Conservation (phyloP, 37 sponge, comb jelly and placozoan species). For the Aphrocallistes beatrix region DNA sequence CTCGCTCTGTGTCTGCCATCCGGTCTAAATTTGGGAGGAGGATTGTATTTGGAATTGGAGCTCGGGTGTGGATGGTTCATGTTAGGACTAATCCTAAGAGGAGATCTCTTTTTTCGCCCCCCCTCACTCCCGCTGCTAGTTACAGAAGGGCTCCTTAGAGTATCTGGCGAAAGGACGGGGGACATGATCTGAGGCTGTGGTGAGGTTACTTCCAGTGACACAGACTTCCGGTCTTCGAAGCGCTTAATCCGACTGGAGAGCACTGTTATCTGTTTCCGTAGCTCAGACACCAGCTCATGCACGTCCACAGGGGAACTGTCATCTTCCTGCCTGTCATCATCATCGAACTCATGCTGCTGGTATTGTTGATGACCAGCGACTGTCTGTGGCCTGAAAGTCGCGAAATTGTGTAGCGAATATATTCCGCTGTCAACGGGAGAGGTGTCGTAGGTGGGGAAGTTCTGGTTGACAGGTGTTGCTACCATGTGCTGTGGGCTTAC, state of each 20-base stretch:
- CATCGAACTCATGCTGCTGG: background rate
- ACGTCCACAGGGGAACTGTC: background rate
- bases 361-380: background rate
- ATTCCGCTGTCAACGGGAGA: conserved; percentile 6
- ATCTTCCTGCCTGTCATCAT: background rate
- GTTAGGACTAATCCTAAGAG: background rate
- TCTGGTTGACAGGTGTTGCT: background rate
- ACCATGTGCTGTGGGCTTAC: background rate
- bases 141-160: background rate
- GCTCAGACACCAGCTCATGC: background rate
- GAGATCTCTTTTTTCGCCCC: background rate
- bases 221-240: background rate
- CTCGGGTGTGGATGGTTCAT: background rate
- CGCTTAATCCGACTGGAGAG: background rate
- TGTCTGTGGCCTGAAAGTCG: background rate
- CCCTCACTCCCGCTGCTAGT: conserved; percentile 3
- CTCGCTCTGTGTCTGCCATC: no score
- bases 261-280: background rate
- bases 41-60: no score
- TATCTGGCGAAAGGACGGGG: background rate
- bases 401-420: background rate
- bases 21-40: no score
- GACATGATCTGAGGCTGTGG: background rate
- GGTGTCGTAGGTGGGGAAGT: background rate
- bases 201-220: no score